Conservation (phyloP, 2,113 vertebrate species). For the Sylvilagus bachmani region DNA sequence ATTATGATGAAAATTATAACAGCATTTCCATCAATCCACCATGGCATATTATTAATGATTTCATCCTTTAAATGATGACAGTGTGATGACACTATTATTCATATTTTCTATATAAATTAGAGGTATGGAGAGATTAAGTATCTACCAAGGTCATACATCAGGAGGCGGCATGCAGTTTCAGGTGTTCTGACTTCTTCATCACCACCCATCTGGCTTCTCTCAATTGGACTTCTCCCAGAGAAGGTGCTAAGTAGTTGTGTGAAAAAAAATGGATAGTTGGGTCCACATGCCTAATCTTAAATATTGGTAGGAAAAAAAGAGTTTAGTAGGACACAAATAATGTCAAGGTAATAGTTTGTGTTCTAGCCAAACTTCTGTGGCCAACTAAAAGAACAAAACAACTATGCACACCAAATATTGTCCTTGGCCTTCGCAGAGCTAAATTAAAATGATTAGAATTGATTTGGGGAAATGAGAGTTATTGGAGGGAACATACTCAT, state of each 20-base stretch:
- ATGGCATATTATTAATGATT: too few species aligned
- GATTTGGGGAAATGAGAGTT: conserved; percentile 1
- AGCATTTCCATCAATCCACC: not conserved
- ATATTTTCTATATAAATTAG: not conserved
- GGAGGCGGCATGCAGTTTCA: not conserved
- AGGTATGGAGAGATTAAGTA: not conserved
- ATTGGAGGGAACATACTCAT: not conserved
- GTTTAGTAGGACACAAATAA: not conserved
- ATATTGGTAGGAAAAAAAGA: not conserved
- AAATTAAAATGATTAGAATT: conserved; percentile 43
- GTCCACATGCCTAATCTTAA: not conserved
- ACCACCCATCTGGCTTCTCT: not conserved
- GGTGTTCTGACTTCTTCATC: not conserved
- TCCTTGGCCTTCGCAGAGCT: conserved; percentile 7
- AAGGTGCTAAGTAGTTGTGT: not conserved
- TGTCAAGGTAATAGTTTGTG: not conserved
- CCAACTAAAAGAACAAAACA: not conserved
- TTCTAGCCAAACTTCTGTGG: not conserved
- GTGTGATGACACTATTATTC: not conserved
- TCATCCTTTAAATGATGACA: not conserved
- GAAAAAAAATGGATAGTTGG: conserved; percentile 2
- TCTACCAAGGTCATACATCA: not conserved
- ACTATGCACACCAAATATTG: not conserved
- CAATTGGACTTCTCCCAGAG: not conserved
- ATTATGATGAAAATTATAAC: not conserved